Evolutionary conservation across 2,113 vertebrate species (phyloP), one percentile per base, ranked within the genome.

Genomic region (Meriones unguiculatus): DNA sequence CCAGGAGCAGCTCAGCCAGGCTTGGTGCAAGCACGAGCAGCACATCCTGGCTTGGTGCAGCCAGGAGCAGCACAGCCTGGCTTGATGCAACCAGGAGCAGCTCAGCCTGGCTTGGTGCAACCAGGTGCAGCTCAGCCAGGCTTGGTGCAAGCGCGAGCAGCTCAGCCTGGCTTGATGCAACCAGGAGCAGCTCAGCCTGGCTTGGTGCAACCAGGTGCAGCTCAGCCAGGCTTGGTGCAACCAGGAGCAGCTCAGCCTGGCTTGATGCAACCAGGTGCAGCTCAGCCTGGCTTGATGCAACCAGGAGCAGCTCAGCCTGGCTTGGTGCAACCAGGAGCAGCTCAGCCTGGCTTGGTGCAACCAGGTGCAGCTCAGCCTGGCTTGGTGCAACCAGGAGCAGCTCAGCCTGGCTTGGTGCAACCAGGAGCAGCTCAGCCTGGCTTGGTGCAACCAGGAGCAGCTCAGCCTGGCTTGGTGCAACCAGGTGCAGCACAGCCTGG

Each of bases 361-460:
- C 75, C 84, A 41, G 75, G 90, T 3, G 4, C 24, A 10, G 22
- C 8, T 11, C 17, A 67, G 2, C 35, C 0, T 35, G 82, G 41
- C 41, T 41, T 41, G 41, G 4, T 41, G 41, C 41, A 41, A 41
- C 41, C 41, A 41, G 41, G 41, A 3, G 41, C 41, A 41, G 41
- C 4, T 41, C 41, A 41, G 41, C 41, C 41, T 41, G 41, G 41
- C 41, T 41, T 41, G 41, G 4, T 41, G 41, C 41, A 41, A 41
- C 41, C 41, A 41, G 41, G 41, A 2, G 28, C 3, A 3, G 85
- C 3, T 15, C 73, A 67, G 22, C 62, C 62, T 62, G 62, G 62
- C 17, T 6, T 52, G 28, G 32, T 22, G 0, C 87, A n/a, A 5
- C n/a, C 38, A 10, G 67, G 54, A 0, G 3, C 41, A 41, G 41